Evolutionary conservation across 2,113 vertebrate genomes (phyloP).

Genomic region (human (Homo sapiens)): GRCh38 chr7:149734001-149734500

Average conservation of each 20-base stretch:
- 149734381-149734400: background rate
- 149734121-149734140: background rate
- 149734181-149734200: background rate
- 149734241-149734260: background rate
- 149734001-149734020: constrained; percentile 28
- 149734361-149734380: fast-evolving
- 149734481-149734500: background rate
- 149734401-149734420: fast-evolving
- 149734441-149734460: background rate
- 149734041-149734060: background rate
- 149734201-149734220: background rate
- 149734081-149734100: background rate
- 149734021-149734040: background rate
- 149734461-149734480: background rate
- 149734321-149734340: too few relatives aligned
- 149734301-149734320: background rate
- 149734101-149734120: background rate
- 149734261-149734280: constrained; percentile 41
- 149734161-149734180: background rate
- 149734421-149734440: background rate
- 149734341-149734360: fast-evolving
- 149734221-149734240: fast-evolving
- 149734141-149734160: background rate
- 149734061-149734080: background rate
- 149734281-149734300: background rate